A percentile compares a stretch with the other conserved stretches of the same genome.
Conservation (phyloP, 2,113 vertebrate species). For the Cebidichthys violaceus region DNA sequence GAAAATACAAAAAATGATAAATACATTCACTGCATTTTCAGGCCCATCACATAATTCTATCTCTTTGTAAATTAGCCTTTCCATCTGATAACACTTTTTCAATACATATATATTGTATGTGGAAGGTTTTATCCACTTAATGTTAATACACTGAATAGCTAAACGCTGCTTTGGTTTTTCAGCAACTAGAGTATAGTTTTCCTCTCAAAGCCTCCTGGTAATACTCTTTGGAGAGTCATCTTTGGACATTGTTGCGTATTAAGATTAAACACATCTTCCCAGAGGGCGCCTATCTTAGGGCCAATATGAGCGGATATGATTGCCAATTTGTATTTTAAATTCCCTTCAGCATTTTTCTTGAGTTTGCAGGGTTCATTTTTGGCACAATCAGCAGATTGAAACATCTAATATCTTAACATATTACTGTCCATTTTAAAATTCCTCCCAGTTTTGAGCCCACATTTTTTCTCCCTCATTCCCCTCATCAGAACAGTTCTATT, state of each 20-base stretch:
- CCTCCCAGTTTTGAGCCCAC: not conserved
- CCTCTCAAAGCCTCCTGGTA: slow-evolving; percentile 2
- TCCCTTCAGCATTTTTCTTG: slow-evolving; percentile 25
- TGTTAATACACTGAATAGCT: slow-evolving; percentile 7
- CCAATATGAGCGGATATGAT: slow-evolving; percentile 23
- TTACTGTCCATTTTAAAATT: not conserved
- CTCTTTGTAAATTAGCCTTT: slow-evolving; percentile 25
- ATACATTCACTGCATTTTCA: not conserved
- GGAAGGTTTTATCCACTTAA: slow-evolving; percentile 23
- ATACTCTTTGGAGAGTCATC: slow-evolving; percentile 18
- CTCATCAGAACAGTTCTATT: not conserved
- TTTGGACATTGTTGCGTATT: slow-evolving; percentile 43
- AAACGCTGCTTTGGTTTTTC: slow-evolving; percentile 6
- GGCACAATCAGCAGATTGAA: slow-evolving; percentile 1
- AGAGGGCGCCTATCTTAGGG: slow-evolving; percentile 10
- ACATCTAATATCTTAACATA: not conserved
- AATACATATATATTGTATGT: slow-evolving; percentile 30
- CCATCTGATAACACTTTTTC: slow-evolving; percentile 11
- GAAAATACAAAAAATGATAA: not conserved
- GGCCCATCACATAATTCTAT: slow-evolving; percentile 11
- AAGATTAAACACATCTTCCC: slow-evolving; percentile 34
- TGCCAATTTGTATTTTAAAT: slow-evolving; percentile 27
- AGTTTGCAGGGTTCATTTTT: slow-evolving; percentile 19
- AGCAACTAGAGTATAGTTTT: slow-evolving; percentile 25
- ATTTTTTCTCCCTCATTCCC: slow-evolving; percentile 4